phyloP scores from a whole-genome alignment of 2,113 vertebrate species.

The Myiopsitta monachus region DNA sequence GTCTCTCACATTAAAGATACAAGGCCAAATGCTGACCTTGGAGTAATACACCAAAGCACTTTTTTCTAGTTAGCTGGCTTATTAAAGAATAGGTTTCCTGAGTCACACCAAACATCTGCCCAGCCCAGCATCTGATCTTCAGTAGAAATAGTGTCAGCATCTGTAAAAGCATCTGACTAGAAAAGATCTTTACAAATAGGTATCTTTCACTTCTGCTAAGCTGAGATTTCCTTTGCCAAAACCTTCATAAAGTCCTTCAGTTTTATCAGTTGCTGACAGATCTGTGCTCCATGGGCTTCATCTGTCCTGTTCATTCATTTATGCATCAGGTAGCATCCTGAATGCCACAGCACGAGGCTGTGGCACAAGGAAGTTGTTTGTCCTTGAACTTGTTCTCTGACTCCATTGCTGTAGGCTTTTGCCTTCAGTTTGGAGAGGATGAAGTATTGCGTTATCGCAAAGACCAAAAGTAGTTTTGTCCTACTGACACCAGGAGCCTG shows the following conservation, averaged over 20 bases:
- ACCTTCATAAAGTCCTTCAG: not conserved
- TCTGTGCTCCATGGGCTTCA: not conserved
- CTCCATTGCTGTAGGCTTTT: fast-evolving
- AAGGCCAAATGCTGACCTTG: not conserved
- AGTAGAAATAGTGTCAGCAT: not conserved
- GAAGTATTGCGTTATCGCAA: fast-evolving
- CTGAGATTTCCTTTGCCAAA: not conserved
- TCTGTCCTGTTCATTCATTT: not conserved
- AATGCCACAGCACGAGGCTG: not conserved
- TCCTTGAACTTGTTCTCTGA: not conserved
- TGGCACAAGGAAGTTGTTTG: not conserved
- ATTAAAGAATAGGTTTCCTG: not conserved
- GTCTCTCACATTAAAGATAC: not conserved
- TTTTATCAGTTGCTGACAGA: not conserved
- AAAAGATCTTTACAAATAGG: not conserved
- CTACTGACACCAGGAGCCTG: too few relatives aligned
- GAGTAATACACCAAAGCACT: not conserved
- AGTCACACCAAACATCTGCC: not conserved
- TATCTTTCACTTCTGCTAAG: not conserved
- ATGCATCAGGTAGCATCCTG: not conserved
- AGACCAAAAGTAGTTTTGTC: not conserved
- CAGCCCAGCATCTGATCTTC: not conserved
- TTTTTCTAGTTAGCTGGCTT: not conserved
- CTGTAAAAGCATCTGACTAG: not conserved
- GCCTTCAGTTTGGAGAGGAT: not conserved